Base-by-base conservation (phyloP, 2,113 vertebrate species). In the Phainopepla nitens region DNA sequence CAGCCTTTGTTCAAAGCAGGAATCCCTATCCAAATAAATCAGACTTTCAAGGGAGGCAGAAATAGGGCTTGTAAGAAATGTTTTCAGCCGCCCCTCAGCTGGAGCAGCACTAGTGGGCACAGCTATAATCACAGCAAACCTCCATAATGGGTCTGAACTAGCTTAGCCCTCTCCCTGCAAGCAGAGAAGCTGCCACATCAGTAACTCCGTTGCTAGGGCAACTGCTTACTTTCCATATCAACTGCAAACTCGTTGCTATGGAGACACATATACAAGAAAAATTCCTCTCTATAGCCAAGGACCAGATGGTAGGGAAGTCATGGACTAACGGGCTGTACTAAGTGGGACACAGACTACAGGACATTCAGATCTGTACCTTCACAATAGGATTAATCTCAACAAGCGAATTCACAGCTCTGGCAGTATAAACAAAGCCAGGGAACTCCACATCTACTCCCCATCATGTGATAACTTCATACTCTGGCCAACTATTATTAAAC, bases 201-300 rank as follows among this genome's bases (percentile, higher is more conserved):
- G 98, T 99, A 99, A 99, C 98, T 98, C 98, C 21, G 98, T 99
- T 99, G 98, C 99, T 98, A 98, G 92, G 98, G 99, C 98, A 99
- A 99, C 99, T 98, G 98, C 98, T 99, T 99, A 98, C 98, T 99
- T 99, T 99, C 98, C 98, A 98, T 99, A 99, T 99, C 98, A 99
- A 99, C 99, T 98, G 98, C 98, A 98, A 98, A 98, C 98, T 96
- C 90, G 98, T 99, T 99, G 98, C 98, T 98, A 99, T 98, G 98
- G 99, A 97, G 98, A 99, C 98, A 97, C 98, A 97, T 99, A 99
- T 98, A 99, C 99, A 99, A 98, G 98, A 99, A 98, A 98, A 99
- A 99, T 98, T 98, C 98, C 97, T 98, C 98, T 97, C 98, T 93
- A 98, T 96, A 98, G 98, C 98, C 98, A 98, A 98, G 98, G 98